Percentiles rank a stretch among this genome's conserved stretches.
Conservation (phyloP, 2,888 invertebrate species). For the Platycnemis pennipes region DNA sequence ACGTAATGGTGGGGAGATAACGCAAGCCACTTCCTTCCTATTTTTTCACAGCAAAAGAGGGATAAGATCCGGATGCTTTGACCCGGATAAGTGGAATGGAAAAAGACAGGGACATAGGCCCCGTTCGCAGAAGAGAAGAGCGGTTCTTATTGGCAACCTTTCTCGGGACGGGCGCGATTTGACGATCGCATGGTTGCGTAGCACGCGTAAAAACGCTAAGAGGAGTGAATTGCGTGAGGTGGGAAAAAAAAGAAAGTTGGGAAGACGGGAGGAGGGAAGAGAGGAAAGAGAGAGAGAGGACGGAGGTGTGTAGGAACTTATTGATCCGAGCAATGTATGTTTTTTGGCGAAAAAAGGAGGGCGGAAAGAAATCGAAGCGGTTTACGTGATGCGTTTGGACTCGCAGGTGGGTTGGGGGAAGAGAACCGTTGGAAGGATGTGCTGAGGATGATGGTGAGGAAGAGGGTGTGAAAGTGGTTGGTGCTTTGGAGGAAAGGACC, state of each 20-base stretch:
- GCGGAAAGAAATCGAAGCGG: not conserved
- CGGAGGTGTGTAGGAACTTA: not conserved
- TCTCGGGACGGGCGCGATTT: not conserved
- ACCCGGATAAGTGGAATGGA: no score
- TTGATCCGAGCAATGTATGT: not conserved
- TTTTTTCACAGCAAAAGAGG: no score
- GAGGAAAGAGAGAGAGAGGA: not conserved
- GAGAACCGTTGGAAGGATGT: not conserved
- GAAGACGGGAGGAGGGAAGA: not conserved
- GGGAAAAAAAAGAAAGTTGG: not conserved
- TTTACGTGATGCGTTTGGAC: not conserved
- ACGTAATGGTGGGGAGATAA: no score
- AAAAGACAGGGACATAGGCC: no score
- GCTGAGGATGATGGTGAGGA: not conserved
- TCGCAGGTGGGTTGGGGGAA: not conserved
- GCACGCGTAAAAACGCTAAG: not conserved
- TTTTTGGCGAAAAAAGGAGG: not conserved
- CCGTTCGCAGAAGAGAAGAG: no score
- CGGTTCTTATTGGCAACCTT: not conserved
- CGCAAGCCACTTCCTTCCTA: no score
- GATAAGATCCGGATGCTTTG: no score
- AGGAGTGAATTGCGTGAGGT: not conserved
- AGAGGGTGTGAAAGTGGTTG: not conserved
- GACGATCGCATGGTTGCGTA: not conserved
- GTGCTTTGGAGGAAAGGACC: not conserved